phyloP scores from a whole-genome alignment of 35 echinoderm and acorn worm species.

The Eucidaris tribuloides region DNA sequence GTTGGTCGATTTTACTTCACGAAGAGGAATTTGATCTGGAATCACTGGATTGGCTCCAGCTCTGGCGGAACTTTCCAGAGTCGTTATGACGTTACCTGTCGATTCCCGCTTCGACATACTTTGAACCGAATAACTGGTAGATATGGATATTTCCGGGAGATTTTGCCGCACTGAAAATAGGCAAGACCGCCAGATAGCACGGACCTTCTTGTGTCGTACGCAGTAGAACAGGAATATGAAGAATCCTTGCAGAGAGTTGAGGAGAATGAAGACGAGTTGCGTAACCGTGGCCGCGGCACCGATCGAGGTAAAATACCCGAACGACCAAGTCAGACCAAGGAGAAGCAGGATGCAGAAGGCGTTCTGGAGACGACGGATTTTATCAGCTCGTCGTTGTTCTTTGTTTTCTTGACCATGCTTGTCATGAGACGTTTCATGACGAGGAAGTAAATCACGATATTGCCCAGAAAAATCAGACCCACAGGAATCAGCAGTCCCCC shows the following conservation, averaged over 20 bases:
- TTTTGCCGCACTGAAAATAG: no score
- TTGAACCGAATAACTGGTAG: no score
- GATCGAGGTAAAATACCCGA: constrained; percentile 43
- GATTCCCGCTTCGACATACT: no score
- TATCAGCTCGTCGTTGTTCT: not conserved
- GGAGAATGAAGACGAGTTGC: constrained; percentile 62
- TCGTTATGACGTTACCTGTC: no score
- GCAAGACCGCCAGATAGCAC: not conserved
- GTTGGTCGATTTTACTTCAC: no score
- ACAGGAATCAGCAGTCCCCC: not conserved
- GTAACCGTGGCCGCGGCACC: constrained; percentile 14
- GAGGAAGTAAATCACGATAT: not conserved
- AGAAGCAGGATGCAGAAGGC: constrained; percentile 34
- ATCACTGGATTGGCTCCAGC: no score
- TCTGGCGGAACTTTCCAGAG: no score
- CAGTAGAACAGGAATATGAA: constrained; percentile 78
- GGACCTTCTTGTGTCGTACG: not conserved
- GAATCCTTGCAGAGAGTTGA: constrained; percentile 73
- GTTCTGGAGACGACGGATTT: constrained; percentile 6
- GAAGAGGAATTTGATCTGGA: no score
- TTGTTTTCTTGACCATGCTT: not conserved
- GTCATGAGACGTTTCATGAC: not conserved
- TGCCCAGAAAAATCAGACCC: not conserved
- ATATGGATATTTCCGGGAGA: no score
- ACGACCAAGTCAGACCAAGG: constrained; percentile 52